These are phyloP conservation scores for Steinernema khuongi DNA, from an alignment of 1,140 invertebrate species.

Conservation along the genomic window DNA sequence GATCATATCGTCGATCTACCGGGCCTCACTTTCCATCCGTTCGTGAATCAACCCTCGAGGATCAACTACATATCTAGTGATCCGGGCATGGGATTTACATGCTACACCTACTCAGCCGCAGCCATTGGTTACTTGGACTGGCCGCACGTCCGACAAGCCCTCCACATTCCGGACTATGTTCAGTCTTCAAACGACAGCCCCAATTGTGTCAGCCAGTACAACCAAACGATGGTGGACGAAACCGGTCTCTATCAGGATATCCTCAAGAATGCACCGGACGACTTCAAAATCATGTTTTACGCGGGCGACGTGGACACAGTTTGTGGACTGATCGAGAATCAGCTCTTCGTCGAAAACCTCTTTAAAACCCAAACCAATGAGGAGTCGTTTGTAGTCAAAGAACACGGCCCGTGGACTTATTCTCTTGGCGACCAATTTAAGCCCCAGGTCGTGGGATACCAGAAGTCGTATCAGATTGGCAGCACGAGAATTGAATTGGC, in stretches of 20 bases:
- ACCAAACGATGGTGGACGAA: constrained; percentile 9
- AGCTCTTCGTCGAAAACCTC: constrained; percentile 22
- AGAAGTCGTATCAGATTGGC: constrained; percentile 24
- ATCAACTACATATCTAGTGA: constrained; percentile 28
- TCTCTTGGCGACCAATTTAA: neutral
- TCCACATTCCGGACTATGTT: constrained; percentile 23
- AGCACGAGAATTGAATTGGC: constrained; percentile 26
- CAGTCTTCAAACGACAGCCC: constrained; percentile 16
- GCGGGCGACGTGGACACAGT: constrained; percentile 28
- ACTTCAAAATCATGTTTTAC: constrained; percentile 30
- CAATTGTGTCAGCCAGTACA: neutral
- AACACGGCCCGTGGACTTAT: neutral
- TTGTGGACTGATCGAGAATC: constrained; percentile 23
- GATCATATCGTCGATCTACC: too few species aligned
- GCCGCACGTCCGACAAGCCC: constrained; percentile 18
- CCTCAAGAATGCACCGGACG: constrained; percentile 1
- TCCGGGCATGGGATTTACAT: constrained; percentile 24
- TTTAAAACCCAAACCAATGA: neutral
- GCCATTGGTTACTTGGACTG: constrained; percentile 23
- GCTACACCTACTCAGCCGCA: neutral
- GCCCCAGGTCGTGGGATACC: constrained; percentile 33
- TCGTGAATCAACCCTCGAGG: neutral
- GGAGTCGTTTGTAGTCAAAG: neutral
- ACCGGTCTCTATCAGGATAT: constrained; percentile 19
- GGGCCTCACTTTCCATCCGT: too few species aligned